phyloP scores from a whole-genome alignment of 2,888 invertebrate species.

The Chesias legatella region DNA sequence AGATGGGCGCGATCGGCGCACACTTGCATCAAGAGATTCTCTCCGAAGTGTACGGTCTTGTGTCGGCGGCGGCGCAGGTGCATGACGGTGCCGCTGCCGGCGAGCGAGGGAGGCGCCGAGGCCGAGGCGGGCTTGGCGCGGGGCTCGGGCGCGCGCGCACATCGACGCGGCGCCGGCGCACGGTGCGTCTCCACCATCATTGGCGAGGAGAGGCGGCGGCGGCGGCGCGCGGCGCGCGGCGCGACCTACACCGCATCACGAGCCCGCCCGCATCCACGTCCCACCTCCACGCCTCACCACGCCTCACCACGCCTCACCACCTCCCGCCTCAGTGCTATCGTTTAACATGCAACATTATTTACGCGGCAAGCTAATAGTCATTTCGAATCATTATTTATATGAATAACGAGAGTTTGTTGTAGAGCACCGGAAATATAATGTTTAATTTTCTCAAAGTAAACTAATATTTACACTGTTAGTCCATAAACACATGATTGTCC shows the following conservation, averaged over 20 bases:
- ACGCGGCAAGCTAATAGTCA: slow-evolving; percentile 17
- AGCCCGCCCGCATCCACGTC: slow-evolving; percentile 32
- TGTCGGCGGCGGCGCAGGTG: slow-evolving; percentile 85
- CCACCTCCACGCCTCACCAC: slow-evolving; percentile 36
- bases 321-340: slow-evolving; percentile 34
- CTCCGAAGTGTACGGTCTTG: slow-evolving; percentile 89
- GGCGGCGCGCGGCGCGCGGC: slow-evolving; percentile 72
- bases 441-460: background rate
- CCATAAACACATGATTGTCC: slow-evolving; percentile 1
- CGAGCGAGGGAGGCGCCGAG: slow-evolving; percentile 79
- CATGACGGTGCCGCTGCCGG: slow-evolving; percentile 74
- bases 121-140: slow-evolving; percentile 75
- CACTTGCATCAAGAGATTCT: slow-evolving; percentile 86
- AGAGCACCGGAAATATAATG: slow-evolving; percentile 3
- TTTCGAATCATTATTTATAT: slow-evolving; percentile 11
- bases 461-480: slow-evolving; percentile 4
- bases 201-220: slow-evolving; percentile 64
- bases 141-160: slow-evolving; percentile 68
- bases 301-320: slow-evolving; percentile 35
- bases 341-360: slow-evolving; percentile 38
- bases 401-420: background rate
- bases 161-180: slow-evolving; percentile 69
- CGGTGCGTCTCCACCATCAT: slow-evolving; percentile 79
- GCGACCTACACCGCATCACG: slow-evolving; percentile 69
- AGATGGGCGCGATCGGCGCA: slow-evolving; percentile 84